A percentile compares a stretch with the other conserved stretches of the same genome.
These are phyloP conservation scores for Dinothrombium tinctorium DNA, from an alignment of 1,140 invertebrate genomes.

Conservation along the genomic window DNA sequence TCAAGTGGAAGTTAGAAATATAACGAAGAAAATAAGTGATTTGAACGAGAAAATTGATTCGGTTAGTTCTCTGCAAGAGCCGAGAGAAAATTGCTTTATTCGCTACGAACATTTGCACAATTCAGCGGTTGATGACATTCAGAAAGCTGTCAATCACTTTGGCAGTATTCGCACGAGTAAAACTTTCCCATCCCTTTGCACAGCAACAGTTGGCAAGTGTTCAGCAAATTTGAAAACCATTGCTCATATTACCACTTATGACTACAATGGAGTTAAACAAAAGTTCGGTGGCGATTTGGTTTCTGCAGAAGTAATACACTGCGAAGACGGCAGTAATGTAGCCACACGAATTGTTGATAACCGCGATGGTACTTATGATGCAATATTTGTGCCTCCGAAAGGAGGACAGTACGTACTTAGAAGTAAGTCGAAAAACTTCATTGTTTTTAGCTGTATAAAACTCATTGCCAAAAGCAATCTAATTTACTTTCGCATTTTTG, in stretches of 20 bases:
- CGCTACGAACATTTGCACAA: constrained; percentile 45
- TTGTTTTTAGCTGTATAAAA: too few relatives aligned
- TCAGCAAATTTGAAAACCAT: constrained; percentile 38
- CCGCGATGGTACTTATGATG: constrained; percentile 52
- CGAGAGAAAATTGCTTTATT: constrained; percentile 67
- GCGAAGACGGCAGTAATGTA: constrained; percentile 15
- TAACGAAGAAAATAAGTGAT: constrained; percentile 63
- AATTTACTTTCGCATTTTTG: too few relatives aligned
- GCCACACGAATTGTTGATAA: constrained; percentile 37
- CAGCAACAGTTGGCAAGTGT: constrained; percentile 17
- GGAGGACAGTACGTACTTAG: constrained; percentile 34
- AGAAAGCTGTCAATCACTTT: constrained; percentile 22
- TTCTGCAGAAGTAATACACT: constrained; percentile 27
- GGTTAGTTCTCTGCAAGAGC: constrained; percentile 52
- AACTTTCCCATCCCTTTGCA: constrained; percentile 47
- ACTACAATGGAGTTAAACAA: constrained; percentile 55
- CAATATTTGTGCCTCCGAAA: constrained; percentile 29
- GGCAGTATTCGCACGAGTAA: constrained; percentile 47
- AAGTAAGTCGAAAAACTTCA: too few relatives aligned
- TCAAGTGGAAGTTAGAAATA: constrained; percentile 61
- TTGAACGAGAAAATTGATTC: constrained; percentile 64
- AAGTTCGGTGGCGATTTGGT: constrained; percentile 65
- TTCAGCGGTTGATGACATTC: constrained; percentile 22
- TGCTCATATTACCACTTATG: constrained; percentile 42
- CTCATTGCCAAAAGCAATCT: too few relatives aligned